Percentiles rank a stretch among this genome's conserved stretches.
These are phyloP conservation scores for Teleogryllus oceanicus DNA, from an alignment of 2,888 invertebrate species.

Conservation along the genomic window DNA sequence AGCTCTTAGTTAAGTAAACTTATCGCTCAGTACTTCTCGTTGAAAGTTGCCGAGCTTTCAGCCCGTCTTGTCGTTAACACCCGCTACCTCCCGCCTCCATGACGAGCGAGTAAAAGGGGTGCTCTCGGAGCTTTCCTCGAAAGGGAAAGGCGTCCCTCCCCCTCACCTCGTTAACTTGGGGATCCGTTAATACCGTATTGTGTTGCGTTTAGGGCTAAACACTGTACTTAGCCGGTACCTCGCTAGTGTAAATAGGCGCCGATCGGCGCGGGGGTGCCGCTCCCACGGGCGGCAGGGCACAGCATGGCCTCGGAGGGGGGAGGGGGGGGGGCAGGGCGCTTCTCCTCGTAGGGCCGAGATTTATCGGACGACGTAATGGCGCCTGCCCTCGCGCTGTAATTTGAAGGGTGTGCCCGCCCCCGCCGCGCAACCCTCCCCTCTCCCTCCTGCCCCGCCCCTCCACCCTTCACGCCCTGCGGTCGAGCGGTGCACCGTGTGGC, in stretches of 20 bases:
- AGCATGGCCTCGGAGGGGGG: background rate
- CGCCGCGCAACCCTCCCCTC: no score
- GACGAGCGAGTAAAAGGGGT: background rate
- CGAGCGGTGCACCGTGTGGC: background rate
- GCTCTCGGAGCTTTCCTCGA: background rate
- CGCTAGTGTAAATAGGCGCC: background rate
- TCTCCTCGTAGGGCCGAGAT: no score
- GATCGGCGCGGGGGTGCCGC: background rate
- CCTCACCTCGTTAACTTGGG: background rate
- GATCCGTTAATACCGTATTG: background rate
- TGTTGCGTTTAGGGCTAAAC: constrained; percentile 18
- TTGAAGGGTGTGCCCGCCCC: no score
- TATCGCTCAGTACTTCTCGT: no score
- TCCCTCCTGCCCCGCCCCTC: no score
- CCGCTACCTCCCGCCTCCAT: no score
- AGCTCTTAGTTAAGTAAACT: no score
- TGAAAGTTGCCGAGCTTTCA: no score
- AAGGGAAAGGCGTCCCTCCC: background rate
- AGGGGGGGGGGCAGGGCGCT: background rate
- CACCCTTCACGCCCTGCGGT: no score
- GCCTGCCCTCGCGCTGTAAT: no score
- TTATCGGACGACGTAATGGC: no score
- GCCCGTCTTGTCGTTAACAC: no score
- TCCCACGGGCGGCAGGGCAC: background rate
- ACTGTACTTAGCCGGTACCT: background rate